Conservation (phyloP, 1,140 invertebrate genomes). For the Bombus consobrinus region DNA sequence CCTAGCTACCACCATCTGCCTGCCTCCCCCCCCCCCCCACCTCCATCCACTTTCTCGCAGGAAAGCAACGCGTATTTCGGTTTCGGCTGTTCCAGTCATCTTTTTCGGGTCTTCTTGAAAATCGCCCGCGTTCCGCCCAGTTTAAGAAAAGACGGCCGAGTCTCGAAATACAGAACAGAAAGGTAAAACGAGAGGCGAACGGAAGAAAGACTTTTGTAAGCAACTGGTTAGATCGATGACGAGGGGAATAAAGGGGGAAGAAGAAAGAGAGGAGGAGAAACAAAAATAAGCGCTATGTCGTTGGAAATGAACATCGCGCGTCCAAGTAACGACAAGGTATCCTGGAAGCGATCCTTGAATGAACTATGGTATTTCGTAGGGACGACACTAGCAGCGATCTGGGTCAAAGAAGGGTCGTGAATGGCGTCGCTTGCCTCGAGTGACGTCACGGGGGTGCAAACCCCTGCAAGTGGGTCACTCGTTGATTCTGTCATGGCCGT, state of each 20-base stretch:
- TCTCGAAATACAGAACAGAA: no score
- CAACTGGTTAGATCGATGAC: no score
- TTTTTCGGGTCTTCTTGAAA: not conserved
- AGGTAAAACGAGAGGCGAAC: no score
- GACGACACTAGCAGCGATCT: conserved; percentile 46
- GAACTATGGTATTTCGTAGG: conserved; percentile 72
- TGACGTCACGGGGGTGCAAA: conserved; percentile 69
- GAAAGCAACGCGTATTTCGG: not conserved
- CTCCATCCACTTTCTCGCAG: not conserved
- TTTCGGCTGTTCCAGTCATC: no score
- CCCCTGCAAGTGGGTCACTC: conserved; percentile 66
- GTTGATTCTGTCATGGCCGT: conserved; percentile 70
- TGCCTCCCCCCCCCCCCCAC: fast-evolving
- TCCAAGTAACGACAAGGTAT: not conserved
- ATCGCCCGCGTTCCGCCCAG: no score
- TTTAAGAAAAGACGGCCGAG: no score
- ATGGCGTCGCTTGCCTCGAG: conserved; percentile 62
- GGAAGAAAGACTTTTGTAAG: no score
- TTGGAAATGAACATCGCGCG: not conserved
- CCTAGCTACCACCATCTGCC: not conserved
- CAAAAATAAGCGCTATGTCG: not conserved
- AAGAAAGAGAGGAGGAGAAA: fast-evolving
- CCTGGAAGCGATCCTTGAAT: conserved; percentile 55
- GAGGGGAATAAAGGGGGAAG: not conserved
- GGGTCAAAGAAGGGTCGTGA: conserved; percentile 67